Conservation (phyloP, 2,888 invertebrate genomes). For the Liposcelis brunnea region DNA sequence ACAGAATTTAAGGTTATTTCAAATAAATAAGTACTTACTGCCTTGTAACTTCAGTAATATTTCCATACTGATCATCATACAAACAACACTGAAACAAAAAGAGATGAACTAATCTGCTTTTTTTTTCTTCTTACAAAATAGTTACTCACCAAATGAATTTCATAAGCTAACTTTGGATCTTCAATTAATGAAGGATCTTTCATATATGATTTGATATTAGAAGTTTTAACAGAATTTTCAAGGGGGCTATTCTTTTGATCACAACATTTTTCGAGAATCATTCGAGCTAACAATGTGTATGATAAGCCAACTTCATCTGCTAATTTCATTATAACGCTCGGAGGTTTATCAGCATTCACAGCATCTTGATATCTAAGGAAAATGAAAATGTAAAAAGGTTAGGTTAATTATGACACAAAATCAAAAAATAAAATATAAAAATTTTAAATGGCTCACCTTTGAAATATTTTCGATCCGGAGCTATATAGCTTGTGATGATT, state of each 20-base stretch:
- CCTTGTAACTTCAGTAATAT: slow-evolving; percentile 58
- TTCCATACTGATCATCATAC: slow-evolving; percentile 72
- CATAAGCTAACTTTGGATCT: slow-evolving; percentile 50
- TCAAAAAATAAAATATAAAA: slow-evolving; percentile 21
- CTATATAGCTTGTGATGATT: slow-evolving; percentile 41
- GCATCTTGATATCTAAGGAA: slow-evolving; percentile 30
- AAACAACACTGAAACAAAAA: slow-evolving; percentile 47
- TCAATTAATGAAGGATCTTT: slow-evolving; percentile 56
- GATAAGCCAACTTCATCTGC: slow-evolving; percentile 33
- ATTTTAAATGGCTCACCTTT: slow-evolving; percentile 26
- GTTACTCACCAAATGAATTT: slow-evolving; percentile 49
- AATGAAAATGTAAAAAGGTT: no score
- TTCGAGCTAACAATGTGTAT: slow-evolving; percentile 39
- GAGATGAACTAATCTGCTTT: slow-evolving; percentile 12
- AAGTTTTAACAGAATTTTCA: slow-evolving; percentile 12
- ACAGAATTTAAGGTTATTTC: not conserved
- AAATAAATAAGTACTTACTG: slow-evolving; percentile 36
- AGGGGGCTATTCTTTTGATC: slow-evolving; percentile 20
- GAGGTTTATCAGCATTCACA: slow-evolving; percentile 27
- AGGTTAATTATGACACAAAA: no score
- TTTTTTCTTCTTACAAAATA: not conserved
- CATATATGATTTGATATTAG: slow-evolving; percentile 22
- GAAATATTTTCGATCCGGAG: slow-evolving; percentile 36
- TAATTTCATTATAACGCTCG: slow-evolving; percentile 43
- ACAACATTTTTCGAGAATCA: slow-evolving; percentile 36